Base-by-base conservation (phyloP, 2,797 vertebrate species). In the Orientallactaga sibirica region DNA sequence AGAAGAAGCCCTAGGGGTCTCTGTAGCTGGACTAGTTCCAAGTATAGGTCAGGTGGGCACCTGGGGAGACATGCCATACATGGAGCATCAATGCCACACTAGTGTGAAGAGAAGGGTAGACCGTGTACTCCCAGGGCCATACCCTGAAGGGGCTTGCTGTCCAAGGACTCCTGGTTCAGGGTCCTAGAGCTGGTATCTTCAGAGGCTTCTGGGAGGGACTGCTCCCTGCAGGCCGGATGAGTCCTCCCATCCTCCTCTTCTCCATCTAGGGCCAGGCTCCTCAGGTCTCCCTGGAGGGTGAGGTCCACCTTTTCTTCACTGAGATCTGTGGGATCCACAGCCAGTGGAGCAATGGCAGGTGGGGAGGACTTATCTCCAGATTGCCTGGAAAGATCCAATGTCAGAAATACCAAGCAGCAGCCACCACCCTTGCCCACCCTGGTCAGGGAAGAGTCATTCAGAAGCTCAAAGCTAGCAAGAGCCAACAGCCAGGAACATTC, bases 361-460 rank as follows among this genome's bases (percentile, higher is more conserved):
- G 98, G 99, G 96, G 61, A 95, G 76, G 99, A 99, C 97, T 99
- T 99, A 97, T 99, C 99, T 95, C 99, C 99, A 98, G 98, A 99
- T 80, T 98, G 98, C 99, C 99, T 99, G 52, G 88, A 97, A 95
- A 95, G 97, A 86, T 22, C 71, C 94, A 76, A 95, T 7, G 37
- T 96, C 83, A 97, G 94, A 93, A 94, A 90, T 9, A 76, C 27
- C 74, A 64, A 68, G 74, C 8, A 79, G 73, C n/a, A 58, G 84
- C 22, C 84, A 80, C 16, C n/a, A 25, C 22, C 78, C 33, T 55
- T 43, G 61, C 55, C 33, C 83, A 3, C 43, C 71, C 75, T 24
- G 62, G 62, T 29, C 58, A 19, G 67, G 61, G 20, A 61, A 82
- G 68, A 90, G 29, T 52, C 29, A 73, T 88, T 66, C 12, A 3